Evolutionary conservation across 2,888 invertebrate genomes (phyloP), one percentile per base, ranked within the genome.

Genomic region (Drosophila stalkeri): DNA sequence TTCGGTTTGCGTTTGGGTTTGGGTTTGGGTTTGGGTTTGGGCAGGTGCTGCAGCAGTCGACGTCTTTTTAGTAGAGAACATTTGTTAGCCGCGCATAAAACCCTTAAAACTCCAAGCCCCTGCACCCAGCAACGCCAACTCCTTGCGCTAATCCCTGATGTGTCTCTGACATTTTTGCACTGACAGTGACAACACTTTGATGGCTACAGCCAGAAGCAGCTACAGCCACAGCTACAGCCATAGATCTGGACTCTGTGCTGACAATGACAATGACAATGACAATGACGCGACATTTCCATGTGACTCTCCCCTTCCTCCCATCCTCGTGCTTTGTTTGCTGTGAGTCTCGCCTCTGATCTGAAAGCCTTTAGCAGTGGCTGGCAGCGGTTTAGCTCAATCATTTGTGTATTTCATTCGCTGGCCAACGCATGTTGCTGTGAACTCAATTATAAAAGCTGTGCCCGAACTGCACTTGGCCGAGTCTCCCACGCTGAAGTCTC

Each of bases 101-200:
- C 91, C 91, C 90, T 88, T 89, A 90, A 88, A 82, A n/a, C n/a
- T 79, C 86, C 87, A 63, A 63, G 59, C 27, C 54, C 54, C 27
- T 35, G 44, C 64, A 37, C 47, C 35, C 59, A 23, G 51, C 77
- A 41, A 59, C 77, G 68, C 66, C 74, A 66, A 70, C 65, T 64
- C 61, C 77, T 71, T 85, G 86, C 79, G 87, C 89, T 92, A 92
- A 92, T 92, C 92, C 92, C 91, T 91, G 92, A 91, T 88, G 89
- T 92, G 92, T 92, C 91, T 91, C 78, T 92, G 92, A 87, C 90
- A 91, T 90, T 90, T 81, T 90, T 81, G 89, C 91, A 90, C 90
- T 92, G 92, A 92, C 91, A 92, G 91, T 92, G 92, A 92, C 92
- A 92, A 91, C 91, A 92, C 92, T 92, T 92, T 92, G 92, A 92